phyloP scores from a whole-genome alignment of 2,113 vertebrate genomes.

The Mustela lutreola region DNA sequence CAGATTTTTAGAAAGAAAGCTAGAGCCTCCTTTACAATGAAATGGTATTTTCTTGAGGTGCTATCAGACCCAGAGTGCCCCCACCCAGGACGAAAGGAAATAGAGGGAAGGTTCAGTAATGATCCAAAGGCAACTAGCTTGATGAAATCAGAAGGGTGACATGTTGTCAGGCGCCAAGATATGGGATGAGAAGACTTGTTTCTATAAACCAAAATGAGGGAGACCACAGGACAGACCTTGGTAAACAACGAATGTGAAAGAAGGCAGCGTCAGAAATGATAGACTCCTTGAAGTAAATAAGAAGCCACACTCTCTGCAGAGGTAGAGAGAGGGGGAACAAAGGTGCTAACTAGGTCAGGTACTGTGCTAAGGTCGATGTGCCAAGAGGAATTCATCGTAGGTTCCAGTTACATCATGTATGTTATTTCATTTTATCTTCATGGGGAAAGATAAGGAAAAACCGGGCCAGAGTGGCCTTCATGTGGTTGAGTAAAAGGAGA shows the following conservation, averaged over 20 bases:
- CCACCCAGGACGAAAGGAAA: not conserved
- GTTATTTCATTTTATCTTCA: slow-evolving; percentile 30
- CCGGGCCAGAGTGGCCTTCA: not conserved
- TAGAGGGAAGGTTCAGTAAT: not conserved
- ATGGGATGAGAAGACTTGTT: slow-evolving; percentile 21
- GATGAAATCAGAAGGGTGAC: not conserved
- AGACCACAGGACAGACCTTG: slow-evolving; percentile 21
- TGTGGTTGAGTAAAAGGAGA: slow-evolving; percentile 37
- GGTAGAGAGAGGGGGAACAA: not conserved
- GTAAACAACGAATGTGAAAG: slow-evolving; percentile 2
- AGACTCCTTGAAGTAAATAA: slow-evolving; percentile 9
- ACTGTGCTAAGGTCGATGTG: not conserved
- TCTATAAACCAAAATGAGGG: slow-evolving; percentile 58
- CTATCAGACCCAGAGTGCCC: not conserved
- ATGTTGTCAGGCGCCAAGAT: slow-evolving; percentile 8
- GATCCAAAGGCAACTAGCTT: not conserved
- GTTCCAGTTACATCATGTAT: not conserved
- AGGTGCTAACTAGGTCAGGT: not conserved
- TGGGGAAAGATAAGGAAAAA: slow-evolving; percentile 7
- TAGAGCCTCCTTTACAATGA: slow-evolving; percentile 25
- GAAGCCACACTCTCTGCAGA: slow-evolving; percentile 11
- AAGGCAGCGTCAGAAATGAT: slow-evolving; percentile 40
- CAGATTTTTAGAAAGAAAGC: slow-evolving; percentile 54
- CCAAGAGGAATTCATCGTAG: not conserved
- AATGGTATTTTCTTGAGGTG: slow-evolving; percentile 10